Base-by-base conservation (phyloP, 2,888 invertebrate genomes). In the Antheraea assamensis region DNA sequence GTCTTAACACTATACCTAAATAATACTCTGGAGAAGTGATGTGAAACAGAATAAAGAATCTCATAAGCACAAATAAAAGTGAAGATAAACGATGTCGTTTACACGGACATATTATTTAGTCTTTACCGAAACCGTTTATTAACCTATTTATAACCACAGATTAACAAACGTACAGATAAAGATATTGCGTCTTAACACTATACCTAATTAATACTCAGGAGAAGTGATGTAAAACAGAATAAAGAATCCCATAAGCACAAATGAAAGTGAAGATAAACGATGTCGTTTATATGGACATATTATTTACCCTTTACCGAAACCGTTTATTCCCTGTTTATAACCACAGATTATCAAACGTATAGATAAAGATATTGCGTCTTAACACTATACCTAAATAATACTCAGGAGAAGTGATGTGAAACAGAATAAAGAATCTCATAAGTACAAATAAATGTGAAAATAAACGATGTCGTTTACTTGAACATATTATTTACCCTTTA, bases 141-240 rank as follows among this genome's bases (percentile, higher is more conserved):
- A 68, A 68, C 35, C n/a, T 68, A 35, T 35, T 35, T 71, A 58
- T 71, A 52, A 58, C 58, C 70, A 73, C 85, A 90, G 91, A 93
- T 92, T 92, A 92, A 90, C 92, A 90, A 87, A 88, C 87, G 87
- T 89, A 91, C 92, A 92, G n/a, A n/a, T n/a, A n/a, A n/a, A n/a
- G n/a, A n/a, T n/a, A n/a, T n/a, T n/a, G n/a, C n/a, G n/a, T n/a
- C n/a, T n/a, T n/a, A n/a, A n/a, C n/a, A n/a, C n/a, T n/a, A n/a
- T n/a, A n/a, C n/a, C n/a, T n/a, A n/a, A n/a, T n/a, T 47, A 47
- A 47, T 15, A 47, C 1, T 47, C 15, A 47, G 2, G 47, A 47
- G 13, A 47, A 2, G 47, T 7, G 15, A 47, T 47, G 47, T 47
- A 15, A 47, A 47, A 47, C 15, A 8, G 10, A 47, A 8, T 47